Evolutionary conservation across 1,140 invertebrate species (phyloP).

Genomic region (Semibalanus balanoides): DNA sequence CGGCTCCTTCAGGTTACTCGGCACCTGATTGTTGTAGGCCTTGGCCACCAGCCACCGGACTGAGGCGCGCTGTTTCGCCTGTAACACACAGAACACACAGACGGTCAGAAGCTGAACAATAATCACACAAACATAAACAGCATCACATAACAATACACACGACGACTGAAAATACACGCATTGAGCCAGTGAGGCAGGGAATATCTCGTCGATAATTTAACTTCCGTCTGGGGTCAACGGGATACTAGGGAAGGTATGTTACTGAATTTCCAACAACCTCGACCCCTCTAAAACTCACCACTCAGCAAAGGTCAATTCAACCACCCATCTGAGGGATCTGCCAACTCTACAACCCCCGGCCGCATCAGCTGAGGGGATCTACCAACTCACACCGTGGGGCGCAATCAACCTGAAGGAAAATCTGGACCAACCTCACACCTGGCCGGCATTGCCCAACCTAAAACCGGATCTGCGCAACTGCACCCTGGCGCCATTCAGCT

Average conservation of each 20-base stretch:
- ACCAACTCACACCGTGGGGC: neutral
- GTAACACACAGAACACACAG: conserved; percentile 44
- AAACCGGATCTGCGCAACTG: too few species aligned
- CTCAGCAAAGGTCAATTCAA: neutral
- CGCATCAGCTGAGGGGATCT: neutral
- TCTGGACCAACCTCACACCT: too few species aligned
- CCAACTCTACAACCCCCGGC: neutral
- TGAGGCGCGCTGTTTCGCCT: conserved; percentile 94
- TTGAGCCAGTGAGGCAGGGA: too few species aligned
- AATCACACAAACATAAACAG: conserved; percentile 15
- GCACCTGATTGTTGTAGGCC: conserved; percentile 89
- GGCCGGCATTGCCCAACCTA: too few species aligned
- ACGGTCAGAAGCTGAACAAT: too few species aligned
- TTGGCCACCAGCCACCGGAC: conserved; percentile 94
- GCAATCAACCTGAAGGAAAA: too few species aligned
- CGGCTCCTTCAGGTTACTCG: conserved; percentile 80
- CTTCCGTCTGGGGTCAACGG: too few species aligned
- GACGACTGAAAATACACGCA: too few species aligned
- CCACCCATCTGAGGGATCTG: neutral
- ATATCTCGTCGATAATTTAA: neutral
- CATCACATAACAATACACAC: conserved; percentile 6
- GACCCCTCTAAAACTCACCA: neutral
- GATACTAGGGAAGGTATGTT: neutral
- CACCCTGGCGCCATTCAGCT: too few species aligned
- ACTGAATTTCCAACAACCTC: neutral